Evolutionary conservation across 2,113 vertebrate genomes (phyloP).

Genomic region (Laticauda colubrina): DNA sequence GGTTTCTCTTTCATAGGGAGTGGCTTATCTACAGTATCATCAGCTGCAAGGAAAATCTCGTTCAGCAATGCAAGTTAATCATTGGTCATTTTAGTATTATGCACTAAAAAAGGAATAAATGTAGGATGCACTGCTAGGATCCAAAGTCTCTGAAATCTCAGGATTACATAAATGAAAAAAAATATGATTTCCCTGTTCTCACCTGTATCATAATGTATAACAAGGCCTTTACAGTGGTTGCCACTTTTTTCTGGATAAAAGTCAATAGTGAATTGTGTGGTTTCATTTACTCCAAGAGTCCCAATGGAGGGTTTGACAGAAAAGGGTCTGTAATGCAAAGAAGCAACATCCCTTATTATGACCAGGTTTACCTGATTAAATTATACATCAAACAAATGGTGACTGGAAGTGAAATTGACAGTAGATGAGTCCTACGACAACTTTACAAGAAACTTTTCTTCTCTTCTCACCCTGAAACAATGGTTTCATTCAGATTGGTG

Average conservation of each 20-base stretch:
- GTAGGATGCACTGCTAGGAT: neutral
- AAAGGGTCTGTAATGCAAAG: conserved; percentile 80
- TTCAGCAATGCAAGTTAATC: neutral
- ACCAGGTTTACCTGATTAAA: neutral
- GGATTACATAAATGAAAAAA: neutral
- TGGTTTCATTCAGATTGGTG: neutral
- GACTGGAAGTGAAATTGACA: neutral
- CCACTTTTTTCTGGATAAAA: conserved; percentile 77
- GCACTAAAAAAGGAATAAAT: neutral
- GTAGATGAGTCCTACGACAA: neutral
- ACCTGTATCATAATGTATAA: conserved; percentile 80
- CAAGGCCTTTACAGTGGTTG: conserved; percentile 67
- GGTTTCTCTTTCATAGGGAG: neutral
- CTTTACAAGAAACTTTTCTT: neutral
- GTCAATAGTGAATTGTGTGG: conserved; percentile 77
- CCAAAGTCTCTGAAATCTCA: neutral
- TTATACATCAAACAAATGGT: neutral
- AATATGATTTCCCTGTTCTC: conserved; percentile 3
- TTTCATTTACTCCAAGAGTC: conserved; percentile 70
- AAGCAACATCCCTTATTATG: neutral
- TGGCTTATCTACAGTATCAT: neutral
- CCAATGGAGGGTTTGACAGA: conserved; percentile 70
- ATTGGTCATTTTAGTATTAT: neutral
- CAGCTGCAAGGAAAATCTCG: neutral
- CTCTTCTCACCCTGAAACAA: neutral